Percentiles rank a stretch among this genome's conserved stretches.
phyloP scores from a whole-genome alignment of 2,797 vertebrate species.

The Gallinago nigripennis region DNA sequence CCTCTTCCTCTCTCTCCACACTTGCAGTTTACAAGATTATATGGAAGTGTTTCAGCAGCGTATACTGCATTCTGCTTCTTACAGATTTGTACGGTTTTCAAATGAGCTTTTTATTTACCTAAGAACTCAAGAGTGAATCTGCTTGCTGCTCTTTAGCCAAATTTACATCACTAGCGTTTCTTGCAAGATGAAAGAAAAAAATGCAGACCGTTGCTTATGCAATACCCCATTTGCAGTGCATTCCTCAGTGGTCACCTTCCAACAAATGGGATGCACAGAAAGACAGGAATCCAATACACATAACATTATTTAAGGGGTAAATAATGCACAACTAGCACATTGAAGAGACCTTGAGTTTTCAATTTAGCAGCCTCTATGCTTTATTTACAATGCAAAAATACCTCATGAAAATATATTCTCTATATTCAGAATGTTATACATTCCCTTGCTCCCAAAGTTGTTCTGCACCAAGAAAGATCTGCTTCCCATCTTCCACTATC shows the following conservation, averaged over 20 bases:
- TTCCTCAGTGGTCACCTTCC: neutral
- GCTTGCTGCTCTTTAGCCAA: neutral
- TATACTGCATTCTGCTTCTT: neutral
- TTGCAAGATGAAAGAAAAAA: neutral
- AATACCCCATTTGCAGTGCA: neutral
- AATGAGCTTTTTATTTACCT: neutral
- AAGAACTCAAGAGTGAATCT: neutral
- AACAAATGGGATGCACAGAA: neutral
- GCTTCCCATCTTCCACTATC: neutral
- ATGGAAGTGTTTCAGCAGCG: neutral
- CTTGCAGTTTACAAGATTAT: neutral
- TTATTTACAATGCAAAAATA: neutral
- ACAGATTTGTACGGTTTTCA: neutral
- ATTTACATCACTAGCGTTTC: neutral
- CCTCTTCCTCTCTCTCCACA: neutral
- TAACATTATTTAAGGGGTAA: neutral
- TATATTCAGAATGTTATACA: neutral
- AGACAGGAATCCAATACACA: neutral
- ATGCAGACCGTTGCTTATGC: fast-evolving
- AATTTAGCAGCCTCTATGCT: neutral
- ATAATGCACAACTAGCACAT: neutral
- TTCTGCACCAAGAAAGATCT: neutral
- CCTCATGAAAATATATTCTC: neutral
- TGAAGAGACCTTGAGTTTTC: neutral
- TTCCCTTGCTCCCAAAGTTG: neutral